These are phyloP conservation scores for Portunus trituberculatus DNA, from an alignment of 1,140 invertebrate genomes.

Conservation along the genomic window DNA sequence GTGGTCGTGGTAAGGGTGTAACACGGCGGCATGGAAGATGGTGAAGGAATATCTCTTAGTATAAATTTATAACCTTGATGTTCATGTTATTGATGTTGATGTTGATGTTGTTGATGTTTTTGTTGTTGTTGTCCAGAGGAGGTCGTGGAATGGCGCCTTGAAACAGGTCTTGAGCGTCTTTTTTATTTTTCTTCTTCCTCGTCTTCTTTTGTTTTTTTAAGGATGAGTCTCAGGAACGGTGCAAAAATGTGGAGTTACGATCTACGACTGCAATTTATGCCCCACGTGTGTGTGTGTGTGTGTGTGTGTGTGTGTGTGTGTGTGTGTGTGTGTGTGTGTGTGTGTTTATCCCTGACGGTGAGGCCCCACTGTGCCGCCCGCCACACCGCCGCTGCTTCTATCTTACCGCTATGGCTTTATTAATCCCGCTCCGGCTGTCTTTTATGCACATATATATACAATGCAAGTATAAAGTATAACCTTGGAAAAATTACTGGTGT, in stretches of 20 bases:
- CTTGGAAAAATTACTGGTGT: neutral
- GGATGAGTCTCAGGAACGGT: neutral
- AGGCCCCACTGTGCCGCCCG: neutral
- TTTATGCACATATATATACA: neutral
- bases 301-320: neutral
- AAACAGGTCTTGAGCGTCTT: neutral
- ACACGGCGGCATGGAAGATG: neutral
- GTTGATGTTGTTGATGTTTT: no score
- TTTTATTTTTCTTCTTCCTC: neutral
- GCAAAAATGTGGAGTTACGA: neutral
- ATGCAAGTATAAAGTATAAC: neutral
- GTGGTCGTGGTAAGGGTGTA: neutral
- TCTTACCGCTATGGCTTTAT: neutral
- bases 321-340: no score
- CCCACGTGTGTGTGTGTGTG: neutral
- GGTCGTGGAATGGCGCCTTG: neutral
- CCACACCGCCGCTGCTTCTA: neutral
- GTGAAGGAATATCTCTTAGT: neutral
- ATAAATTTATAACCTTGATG: neutral
- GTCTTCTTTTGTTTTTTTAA: neutral
- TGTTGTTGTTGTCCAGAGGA: neutral
- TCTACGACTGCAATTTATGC: neutral
- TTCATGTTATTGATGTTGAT: no score
- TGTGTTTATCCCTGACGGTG: neutral
- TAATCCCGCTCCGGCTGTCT: neutral